A percentile compares a stretch with the other conserved stretches of the same genome.
Conservation (phyloP, 1,140 invertebrate genomes). For the Drosophila kikkawai region DNA sequence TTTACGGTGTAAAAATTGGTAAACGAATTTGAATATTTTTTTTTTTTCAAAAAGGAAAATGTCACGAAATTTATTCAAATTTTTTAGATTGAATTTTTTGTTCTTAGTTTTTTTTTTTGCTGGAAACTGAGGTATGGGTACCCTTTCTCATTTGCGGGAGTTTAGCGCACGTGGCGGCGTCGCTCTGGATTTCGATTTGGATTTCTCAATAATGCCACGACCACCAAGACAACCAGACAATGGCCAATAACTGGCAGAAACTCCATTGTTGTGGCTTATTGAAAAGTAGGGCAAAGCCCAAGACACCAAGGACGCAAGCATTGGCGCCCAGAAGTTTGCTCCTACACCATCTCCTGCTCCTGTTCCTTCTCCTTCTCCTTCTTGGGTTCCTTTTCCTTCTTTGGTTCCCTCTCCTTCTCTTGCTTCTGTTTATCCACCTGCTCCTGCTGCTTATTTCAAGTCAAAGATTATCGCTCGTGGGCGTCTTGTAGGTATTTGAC, state of each 20-base stretch:
- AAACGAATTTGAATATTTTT: background rate
- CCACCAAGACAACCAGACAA: slow-evolving; percentile 30
- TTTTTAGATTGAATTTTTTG: background rate
- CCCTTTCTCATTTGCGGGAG: background rate
- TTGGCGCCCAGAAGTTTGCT: slow-evolving; percentile 23
- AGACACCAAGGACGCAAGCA: slow-evolving; percentile 54
- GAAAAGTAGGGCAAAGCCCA: slow-evolving; percentile 58
- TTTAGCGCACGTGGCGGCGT: slow-evolving; percentile 31
- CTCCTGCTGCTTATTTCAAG: background rate
- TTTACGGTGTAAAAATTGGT: slow-evolving; percentile 6
- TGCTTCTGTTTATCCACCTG: background rate
- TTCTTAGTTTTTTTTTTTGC: background rate
- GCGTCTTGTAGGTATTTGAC: slow-evolving; percentile 3
- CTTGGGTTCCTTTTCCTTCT: background rate
- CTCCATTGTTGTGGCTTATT: slow-evolving; percentile 51
- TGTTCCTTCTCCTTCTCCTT: background rate
- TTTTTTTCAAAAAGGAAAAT: background rate
- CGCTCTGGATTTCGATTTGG: slow-evolving; percentile 41
- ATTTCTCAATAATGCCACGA: slow-evolving; percentile 33
- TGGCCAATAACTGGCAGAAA: slow-evolving; percentile 50
- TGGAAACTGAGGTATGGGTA: background rate
- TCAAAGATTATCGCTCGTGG: slow-evolving; percentile 28
- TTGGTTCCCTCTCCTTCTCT: background rate
- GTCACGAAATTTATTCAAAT: slow-evolving; percentile 14
- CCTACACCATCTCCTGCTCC: slow-evolving; percentile 10